Percentiles rank a stretch among this genome's conserved stretches.
Evolutionary conservation across 2,797 vertebrate genomes (phyloP).

Genomic region (Pangasius djambal): DNA sequence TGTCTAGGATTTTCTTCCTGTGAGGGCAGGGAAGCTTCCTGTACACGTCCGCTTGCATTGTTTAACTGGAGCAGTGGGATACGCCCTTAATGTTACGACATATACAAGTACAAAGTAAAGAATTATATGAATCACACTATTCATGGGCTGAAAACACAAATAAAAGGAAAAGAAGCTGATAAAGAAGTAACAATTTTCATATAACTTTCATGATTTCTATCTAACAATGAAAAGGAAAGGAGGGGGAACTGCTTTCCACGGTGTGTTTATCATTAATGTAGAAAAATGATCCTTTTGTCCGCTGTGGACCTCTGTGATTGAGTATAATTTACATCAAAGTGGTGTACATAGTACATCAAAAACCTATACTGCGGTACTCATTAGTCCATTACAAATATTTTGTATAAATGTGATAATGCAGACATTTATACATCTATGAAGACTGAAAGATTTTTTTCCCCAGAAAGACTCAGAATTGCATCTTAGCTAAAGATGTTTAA

Average conservation of each 20-base stretch:
- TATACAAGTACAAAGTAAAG: conserved; percentile 4
- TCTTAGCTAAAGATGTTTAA: neutral
- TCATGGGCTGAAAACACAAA: conserved; percentile 23
- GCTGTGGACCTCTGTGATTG: neutral
- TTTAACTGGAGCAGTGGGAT: conserved; percentile 22
- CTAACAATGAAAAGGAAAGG: conserved; percentile 23
- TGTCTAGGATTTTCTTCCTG: conserved; percentile 43
- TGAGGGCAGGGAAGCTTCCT: conserved; percentile 47
- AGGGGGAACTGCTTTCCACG: neutral
- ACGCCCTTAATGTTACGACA: conserved; percentile 32
- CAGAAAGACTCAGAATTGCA: neutral
- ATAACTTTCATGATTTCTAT: conserved; percentile 10
- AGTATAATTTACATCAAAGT: neutral
- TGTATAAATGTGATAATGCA: neutral
- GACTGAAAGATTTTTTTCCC: neutral
- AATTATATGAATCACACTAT: conserved; percentile 15
- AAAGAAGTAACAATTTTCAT: neutral
- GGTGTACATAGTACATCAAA: neutral
- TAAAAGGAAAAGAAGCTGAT: conserved; percentile 23
- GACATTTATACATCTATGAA: neutral
- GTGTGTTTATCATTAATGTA: neutral
- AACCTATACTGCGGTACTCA: neutral
- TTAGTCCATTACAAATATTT: neutral
- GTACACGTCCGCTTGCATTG: conserved; percentile 49
- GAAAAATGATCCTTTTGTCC: neutral